Evolutionary conservation across 2,888 invertebrate genomes (phyloP).

Genomic region (Orthonychiurus folsomi): DNA sequence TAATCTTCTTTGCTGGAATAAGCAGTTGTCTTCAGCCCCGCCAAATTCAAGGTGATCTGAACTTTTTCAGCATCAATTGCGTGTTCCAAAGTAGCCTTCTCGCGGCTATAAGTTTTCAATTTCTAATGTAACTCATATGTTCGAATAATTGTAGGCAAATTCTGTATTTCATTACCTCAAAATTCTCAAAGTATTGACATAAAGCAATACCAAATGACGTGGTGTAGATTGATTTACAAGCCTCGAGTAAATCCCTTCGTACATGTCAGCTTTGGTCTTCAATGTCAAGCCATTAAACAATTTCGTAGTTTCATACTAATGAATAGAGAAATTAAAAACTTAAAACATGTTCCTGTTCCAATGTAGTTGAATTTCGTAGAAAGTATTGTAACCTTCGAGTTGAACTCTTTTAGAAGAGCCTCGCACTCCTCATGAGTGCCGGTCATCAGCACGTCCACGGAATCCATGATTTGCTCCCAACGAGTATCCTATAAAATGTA

Average conservation of each 20-base stretch:
- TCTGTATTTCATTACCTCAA: constrained; percentile 51
- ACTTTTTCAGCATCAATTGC: constrained; percentile 61
- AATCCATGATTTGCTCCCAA: constrained; percentile 7
- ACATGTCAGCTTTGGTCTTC: constrained; percentile 52
- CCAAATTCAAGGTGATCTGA: constrained; percentile 56
- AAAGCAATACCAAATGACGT: constrained; percentile 49
- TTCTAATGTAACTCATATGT: too few species aligned
- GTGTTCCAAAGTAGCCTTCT: constrained; percentile 61
- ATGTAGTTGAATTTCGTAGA: background rate
- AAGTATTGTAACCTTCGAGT: background rate
- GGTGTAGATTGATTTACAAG: constrained; percentile 48
- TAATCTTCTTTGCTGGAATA: constrained; percentile 30
- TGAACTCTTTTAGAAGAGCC: background rate
- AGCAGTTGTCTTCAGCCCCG: constrained; percentile 47
- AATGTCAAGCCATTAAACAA: constrained; percentile 55
- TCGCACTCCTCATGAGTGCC: constrained; percentile 11
- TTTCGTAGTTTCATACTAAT: constrained; percentile 53
- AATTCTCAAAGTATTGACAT: constrained; percentile 56
- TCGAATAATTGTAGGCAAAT: constrained; percentile 4
- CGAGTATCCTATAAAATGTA: too few species aligned
- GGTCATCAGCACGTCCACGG: constrained; percentile 5
- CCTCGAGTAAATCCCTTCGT: constrained; percentile 54
- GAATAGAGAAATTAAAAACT: constrained; percentile 35
- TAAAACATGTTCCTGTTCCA: background rate
- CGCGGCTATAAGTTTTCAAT: constrained; percentile 54